Evolutionary conservation across 2,888 invertebrate genomes (phyloP).

Genomic region (Drosophila picticornis): DNA sequence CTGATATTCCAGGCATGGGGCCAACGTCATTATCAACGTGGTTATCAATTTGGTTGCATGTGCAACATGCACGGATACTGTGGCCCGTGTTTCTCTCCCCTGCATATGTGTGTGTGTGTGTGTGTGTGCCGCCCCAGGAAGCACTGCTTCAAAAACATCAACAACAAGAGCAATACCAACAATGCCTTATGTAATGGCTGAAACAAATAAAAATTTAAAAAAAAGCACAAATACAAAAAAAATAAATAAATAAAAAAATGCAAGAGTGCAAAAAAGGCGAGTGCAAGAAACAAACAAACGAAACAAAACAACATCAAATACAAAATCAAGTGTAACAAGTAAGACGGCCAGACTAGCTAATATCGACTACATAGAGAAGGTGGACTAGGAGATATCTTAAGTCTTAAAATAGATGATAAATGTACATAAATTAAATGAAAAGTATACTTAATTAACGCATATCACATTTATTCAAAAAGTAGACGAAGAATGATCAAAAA

Average conservation of each 20-base stretch:
- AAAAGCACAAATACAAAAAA: constrained; percentile 6
- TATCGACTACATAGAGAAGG: background rate
- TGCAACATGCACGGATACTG: constrained; percentile 9
- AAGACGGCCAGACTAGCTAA: constrained; percentile 11
- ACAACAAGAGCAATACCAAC: constrained; percentile 23
- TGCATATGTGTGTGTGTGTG: background rate
- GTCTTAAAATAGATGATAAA: background rate
- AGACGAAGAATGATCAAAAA: background rate
- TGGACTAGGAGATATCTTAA: background rate
- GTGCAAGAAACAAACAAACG: constrained; percentile 64
- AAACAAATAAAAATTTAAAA: constrained; percentile 53
- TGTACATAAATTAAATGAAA: background rate
- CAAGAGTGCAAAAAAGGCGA: constrained; percentile 64
- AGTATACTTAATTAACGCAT: background rate
- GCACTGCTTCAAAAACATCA: constrained; percentile 16
- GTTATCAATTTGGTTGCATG: constrained; percentile 37
- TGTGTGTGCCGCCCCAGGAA: constrained; percentile 14
- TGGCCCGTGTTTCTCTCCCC: background rate
- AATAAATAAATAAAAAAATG: constrained; percentile 20
- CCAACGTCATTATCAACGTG: constrained; percentile 36
- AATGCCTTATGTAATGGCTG: constrained; percentile 56
- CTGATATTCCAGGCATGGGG: constrained; percentile 14
- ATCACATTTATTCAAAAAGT: background rate
- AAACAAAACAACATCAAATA: constrained; percentile 34
- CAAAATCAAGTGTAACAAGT: constrained; percentile 47